Base-by-base conservation (phyloP, 1,140 invertebrate genomes). In the Monochamus saltuarius region DNA sequence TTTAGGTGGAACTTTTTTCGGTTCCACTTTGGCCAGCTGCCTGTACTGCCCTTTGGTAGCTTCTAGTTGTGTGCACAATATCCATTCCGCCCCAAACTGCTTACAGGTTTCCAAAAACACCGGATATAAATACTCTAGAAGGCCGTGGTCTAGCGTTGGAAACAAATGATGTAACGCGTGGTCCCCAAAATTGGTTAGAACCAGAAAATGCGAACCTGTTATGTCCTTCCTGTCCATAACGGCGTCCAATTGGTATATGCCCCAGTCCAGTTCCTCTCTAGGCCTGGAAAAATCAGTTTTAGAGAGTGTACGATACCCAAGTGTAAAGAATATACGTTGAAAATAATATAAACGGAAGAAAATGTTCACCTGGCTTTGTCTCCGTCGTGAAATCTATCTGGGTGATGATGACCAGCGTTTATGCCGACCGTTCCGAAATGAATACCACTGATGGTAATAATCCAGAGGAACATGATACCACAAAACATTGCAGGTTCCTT, bases 161-260 rank as follows among this genome's bases (percentile, higher is more conserved):
- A 94, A 85, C 1, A 94, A 77, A 79, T 94, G 91, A 72, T 94
- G 91, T 0, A 93, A 75, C 0, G 79, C 78, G 73, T 94, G 92
- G 37, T 88, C 85, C 7, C 91, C 91, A 64, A 90, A 94, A 61
- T 84, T 82, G 0, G 85, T 87, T 22, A 92, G 66, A 0, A 83
- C 83, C 35, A 89, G 75, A 65, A 90, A 87, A 22, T 85, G 75
- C n/a, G 80, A 86, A 1, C 83, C 80, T 17, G 85, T 87, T n/a
- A 91, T 80, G 42, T 91, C 85, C 3, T 80, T 76, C 54, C 89
- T 82, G 66, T 90, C 90, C 61, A 87, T 82, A 0, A 89, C 84
- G 0, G 91, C 84, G 74, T 92, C 88, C 46, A 93, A 64, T 78
- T 92, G 87, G 65, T 86, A 81, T 14, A 92, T 74, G 4, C 89